Conservation (phyloP, 2,797 vertebrate genomes). For the Darevskia mixta region DNA sequence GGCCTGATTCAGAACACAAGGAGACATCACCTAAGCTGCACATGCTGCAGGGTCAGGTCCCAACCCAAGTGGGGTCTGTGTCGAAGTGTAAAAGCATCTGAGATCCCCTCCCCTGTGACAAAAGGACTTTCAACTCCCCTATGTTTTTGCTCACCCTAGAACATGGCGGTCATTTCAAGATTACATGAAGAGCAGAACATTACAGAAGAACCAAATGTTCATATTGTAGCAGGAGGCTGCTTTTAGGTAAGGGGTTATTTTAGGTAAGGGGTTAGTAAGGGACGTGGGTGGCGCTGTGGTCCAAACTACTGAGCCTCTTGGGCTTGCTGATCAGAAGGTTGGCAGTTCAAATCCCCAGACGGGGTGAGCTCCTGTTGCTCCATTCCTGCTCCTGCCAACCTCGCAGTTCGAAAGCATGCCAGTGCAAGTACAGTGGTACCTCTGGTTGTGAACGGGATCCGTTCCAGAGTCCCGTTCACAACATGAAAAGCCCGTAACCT, state of each 20-base stretch:
- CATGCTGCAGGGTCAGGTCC: background rate
- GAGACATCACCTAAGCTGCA: background rate
- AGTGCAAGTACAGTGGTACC: too few relatives aligned
- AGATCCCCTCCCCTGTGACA: background rate
- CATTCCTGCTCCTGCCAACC: too few relatives aligned
- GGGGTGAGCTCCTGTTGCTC: too few relatives aligned
- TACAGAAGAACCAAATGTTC: background rate
- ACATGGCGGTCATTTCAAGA: background rate
- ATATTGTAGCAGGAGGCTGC: background rate
- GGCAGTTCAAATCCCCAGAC: fast-evolving
- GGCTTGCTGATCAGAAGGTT: too few relatives aligned
- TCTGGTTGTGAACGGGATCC: too few relatives aligned
- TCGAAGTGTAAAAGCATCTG: background rate
- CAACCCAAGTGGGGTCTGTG: background rate
- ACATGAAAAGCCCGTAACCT: too few relatives aligned
- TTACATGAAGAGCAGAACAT: background rate
- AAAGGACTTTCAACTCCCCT: background rate
- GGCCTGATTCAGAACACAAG: background rate
- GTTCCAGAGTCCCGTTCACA: too few relatives aligned
- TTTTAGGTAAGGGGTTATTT: too few relatives aligned
- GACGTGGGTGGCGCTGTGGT: too few relatives aligned
- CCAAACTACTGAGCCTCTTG: too few relatives aligned
- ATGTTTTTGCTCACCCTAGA: background rate
- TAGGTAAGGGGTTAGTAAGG: too few relatives aligned
- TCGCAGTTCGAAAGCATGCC: too few relatives aligned